Conservation (phyloP, 1,140 invertebrate species). For the Scaptomyza pallida region DNA sequence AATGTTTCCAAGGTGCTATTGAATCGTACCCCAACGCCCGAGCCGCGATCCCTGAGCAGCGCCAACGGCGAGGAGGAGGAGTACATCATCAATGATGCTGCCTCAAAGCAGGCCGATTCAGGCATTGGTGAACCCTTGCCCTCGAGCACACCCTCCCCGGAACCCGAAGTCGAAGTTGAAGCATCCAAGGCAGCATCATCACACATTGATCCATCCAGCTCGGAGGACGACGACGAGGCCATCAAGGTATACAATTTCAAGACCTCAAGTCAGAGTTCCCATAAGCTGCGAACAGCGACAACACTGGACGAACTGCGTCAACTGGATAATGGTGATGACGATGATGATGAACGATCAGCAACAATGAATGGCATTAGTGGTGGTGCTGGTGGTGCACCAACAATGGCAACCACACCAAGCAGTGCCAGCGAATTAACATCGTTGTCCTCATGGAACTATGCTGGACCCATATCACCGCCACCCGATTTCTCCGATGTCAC, state of each 20-base stretch:
- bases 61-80: conserved; percentile 49
- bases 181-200: conserved; percentile 43
- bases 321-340: not conserved
- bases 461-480: conserved; percentile 77
- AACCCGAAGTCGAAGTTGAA: conserved; percentile 9
- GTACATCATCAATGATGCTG: conserved; percentile 57
- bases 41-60: conserved; percentile 71
- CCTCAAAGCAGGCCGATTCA: conserved; percentile 77
- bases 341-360: conserved; percentile 2
- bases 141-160: conserved; percentile 56
- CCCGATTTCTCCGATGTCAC: conserved; percentile 72
- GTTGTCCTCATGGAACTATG: conserved; percentile 75
- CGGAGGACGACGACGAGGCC: conserved; percentile 81
- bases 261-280: conserved; percentile 74
- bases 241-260: conserved; percentile 83
- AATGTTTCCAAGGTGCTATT: conserved; percentile 77
- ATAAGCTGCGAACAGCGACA: conserved; percentile 40
- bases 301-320: conserved; percentile 58
- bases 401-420: conserved; percentile 40
- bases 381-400: too few species aligned
- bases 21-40: conserved; percentile 77
- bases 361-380: conserved; percentile 5
- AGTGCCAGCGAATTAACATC: conserved; percentile 62
- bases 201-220: conserved; percentile 70
- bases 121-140: conserved; percentile 73